Evolutionary conservation across 2,113 vertebrate species (phyloP).

Genomic region (Willisornis vidua): DNA sequence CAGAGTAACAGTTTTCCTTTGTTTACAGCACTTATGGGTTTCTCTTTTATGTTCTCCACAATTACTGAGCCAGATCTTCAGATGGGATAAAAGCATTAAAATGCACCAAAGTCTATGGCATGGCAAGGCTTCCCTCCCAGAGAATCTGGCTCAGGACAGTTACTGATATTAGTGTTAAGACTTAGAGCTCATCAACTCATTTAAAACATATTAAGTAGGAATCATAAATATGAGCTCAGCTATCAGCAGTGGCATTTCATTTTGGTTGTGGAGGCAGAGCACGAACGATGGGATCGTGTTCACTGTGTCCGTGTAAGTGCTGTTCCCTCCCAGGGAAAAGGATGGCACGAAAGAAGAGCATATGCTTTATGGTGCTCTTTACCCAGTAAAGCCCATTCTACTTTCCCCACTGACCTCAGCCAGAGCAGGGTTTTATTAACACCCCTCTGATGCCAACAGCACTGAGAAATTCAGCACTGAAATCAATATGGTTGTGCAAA

Average conservation of each 20-base stretch:
- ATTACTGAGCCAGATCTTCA: slow-evolving; percentile 27
- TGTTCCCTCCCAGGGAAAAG: neutral
- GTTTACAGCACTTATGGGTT: slow-evolving; percentile 49
- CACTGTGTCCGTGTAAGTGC: accelerated
- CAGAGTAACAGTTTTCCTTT: slow-evolving; percentile 51
- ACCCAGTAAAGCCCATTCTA: neutral
- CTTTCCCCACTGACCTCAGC: neutral
- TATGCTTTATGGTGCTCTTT: neutral
- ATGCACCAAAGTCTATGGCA: neutral
- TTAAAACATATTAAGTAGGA: slow-evolving; percentile 28
- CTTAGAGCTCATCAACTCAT: neutral
- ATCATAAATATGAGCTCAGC: neutral
- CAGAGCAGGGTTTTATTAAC: neutral
- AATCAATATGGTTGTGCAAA: neutral
- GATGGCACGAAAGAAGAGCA: neutral
- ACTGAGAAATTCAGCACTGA: neutral
- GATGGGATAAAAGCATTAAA: slow-evolving; percentile 1
- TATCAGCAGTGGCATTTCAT: neutral
- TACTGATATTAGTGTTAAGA: neutral
- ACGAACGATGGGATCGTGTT: neutral
- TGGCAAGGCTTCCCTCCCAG: neutral
- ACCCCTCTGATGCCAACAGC: neutral
- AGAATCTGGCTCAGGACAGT: neutral
- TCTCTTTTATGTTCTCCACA: slow-evolving; percentile 34
- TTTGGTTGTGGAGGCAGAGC: neutral